Conservation (phyloP, 2,888 invertebrate genomes). For the Elysia crispata region DNA sequence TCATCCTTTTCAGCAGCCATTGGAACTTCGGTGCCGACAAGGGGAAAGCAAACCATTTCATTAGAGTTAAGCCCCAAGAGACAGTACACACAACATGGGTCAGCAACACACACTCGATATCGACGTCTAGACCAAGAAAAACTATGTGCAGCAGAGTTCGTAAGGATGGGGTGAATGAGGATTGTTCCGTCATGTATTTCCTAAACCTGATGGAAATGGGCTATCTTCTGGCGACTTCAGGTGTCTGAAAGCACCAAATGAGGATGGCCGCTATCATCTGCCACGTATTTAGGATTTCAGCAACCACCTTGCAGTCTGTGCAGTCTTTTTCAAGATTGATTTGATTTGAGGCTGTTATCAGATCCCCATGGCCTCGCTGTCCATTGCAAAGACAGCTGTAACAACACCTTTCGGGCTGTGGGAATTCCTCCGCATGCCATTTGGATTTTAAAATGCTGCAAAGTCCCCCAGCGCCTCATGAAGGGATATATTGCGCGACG, state of each 20-base stretch:
- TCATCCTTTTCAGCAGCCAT: background rate
- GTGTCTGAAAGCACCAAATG: constrained; percentile 27
- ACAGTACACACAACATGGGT: constrained; percentile 2
- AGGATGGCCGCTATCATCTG: constrained; percentile 46
- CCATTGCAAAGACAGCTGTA: constrained; percentile 45
- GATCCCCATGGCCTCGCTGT: constrained; percentile 25
- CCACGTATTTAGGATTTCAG: constrained; percentile 51
- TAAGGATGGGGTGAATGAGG: constrained; percentile 38
- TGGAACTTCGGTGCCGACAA: background rate
- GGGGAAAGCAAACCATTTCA: background rate
- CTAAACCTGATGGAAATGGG: constrained; percentile 43
- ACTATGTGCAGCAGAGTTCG: constrained; percentile 29
- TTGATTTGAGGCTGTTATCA: constrained; percentile 40
- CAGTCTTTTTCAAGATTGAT: constrained; percentile 50
- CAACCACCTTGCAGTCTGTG: constrained; percentile 44
- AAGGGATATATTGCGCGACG: constrained; percentile 4
- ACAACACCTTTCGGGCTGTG: constrained; percentile 47
- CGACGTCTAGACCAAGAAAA: constrained; percentile 31
- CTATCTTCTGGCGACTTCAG: background rate
- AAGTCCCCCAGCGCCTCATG: constrained; percentile 19
- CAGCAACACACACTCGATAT: constrained; percentile 25
- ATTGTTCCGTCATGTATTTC: constrained; percentile 45
- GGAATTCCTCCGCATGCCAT: constrained; percentile 27
- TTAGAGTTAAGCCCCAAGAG: background rate
- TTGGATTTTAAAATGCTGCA: constrained; percentile 27